phyloP scores from a whole-genome alignment of 2,113 vertebrate genomes.

The Daboia siamensis region DNA sequence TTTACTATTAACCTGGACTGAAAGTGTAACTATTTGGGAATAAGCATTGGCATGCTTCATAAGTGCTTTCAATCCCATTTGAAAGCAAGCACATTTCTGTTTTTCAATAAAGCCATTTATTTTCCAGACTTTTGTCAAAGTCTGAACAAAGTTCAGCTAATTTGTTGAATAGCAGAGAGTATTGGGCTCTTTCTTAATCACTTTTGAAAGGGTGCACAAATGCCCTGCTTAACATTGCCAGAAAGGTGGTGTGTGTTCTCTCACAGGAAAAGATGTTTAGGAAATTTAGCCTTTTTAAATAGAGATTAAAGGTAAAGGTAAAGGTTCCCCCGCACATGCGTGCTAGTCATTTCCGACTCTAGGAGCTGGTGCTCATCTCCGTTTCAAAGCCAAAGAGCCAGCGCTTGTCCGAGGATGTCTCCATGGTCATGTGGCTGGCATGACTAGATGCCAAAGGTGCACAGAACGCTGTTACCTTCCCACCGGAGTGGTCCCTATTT shows the following conservation, averaged over 20 bases:
- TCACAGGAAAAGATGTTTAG: slow-evolving; percentile 4
- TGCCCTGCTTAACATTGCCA: background rate
- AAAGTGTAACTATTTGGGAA: slow-evolving; percentile 48
- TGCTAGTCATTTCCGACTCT: too few species aligned
- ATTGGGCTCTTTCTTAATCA: background rate
- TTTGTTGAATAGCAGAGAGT: background rate
- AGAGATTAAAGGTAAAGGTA: background rate
- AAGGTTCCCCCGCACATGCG: too few species aligned
- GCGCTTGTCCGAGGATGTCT: too few species aligned
- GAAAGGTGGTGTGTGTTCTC: background rate
- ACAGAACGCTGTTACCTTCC: too few species aligned
- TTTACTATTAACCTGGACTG: slow-evolving; percentile 45
- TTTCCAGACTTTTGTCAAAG: background rate
- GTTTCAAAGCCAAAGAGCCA: too few species aligned
- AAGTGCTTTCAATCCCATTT: background rate
- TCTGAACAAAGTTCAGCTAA: background rate
- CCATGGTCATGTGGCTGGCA: too few species aligned
- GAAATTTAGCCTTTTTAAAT: background rate
- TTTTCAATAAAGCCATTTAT: background rate
- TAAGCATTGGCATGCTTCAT: background rate
- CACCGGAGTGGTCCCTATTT: too few species aligned
- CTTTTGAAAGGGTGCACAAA: background rate
- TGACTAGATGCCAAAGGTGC: too few species aligned
- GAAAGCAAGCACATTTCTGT: background rate
- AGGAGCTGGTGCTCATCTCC: too few species aligned